Conservation (phyloP, 2,888 invertebrate species). For the Syrphus vitripennis region DNA sequence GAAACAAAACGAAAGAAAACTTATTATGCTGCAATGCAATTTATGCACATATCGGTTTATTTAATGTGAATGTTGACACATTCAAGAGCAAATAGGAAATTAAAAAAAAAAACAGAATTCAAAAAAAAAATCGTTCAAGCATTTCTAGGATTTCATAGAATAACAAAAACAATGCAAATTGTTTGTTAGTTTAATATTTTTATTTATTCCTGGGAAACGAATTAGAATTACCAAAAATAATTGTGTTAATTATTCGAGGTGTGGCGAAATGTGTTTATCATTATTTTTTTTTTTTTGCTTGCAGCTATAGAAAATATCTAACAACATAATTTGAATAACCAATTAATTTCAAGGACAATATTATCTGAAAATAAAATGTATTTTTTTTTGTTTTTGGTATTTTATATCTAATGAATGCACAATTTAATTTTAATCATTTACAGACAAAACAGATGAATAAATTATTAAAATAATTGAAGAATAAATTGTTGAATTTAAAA, state of each 20-base stretch:
- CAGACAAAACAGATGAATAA: background rate
- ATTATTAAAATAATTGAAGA: background rate
- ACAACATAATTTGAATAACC: background rate
- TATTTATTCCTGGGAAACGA: background rate
- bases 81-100: conserved; percentile 1
- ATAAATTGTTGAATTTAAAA: background rate
- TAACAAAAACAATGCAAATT: background rate
- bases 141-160: conserved; percentile 34
- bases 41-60: conserved; percentile 9
- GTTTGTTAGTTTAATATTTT: background rate
- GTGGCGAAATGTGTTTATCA: background rate
- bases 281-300: background rate
- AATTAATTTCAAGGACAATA: background rate
- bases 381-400: too few relatives aligned
- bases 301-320: background rate
- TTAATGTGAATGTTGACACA: conserved; percentile 1
- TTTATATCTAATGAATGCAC: background rate
- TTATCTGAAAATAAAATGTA: background rate
- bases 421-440: background rate
- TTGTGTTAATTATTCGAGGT: conserved; percentile 9
- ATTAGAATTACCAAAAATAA: conserved; percentile 4
- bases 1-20: background rate
- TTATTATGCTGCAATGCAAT: conserved; percentile 20
- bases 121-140: conserved; percentile 6
- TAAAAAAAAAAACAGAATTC: background rate